These are phyloP conservation scores for Himalopsyche tibetana DNA, from an alignment of 2,888 invertebrate genomes.

Conservation along the genomic window DNA sequence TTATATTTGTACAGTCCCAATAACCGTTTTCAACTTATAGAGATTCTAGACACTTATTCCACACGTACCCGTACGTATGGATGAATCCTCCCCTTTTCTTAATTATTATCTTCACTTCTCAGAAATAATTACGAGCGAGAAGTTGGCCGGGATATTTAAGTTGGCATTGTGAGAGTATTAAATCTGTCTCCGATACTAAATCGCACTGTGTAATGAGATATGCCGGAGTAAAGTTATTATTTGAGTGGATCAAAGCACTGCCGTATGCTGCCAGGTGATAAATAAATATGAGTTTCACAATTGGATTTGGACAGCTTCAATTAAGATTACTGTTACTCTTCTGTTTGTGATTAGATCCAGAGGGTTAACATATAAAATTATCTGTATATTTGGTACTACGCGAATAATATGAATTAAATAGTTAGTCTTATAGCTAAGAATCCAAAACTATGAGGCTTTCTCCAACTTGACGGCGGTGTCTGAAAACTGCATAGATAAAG, in stretches of 20 bases:
- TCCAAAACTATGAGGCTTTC: too few species aligned
- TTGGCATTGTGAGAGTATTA: conserved; percentile 57
- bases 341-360: background rate
- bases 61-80: conserved; percentile 6
- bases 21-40: background rate
- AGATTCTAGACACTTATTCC: conserved; percentile 4
- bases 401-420: too few species aligned
- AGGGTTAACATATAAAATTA: too few species aligned
- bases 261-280: conserved; percentile 42
- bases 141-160: conserved; percentile 59
- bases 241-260: conserved; percentile 44
- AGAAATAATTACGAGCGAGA: conserved; percentile 53
- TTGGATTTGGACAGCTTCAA: conserved; percentile 27
- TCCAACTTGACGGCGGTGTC: too few species aligned
- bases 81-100: conserved; percentile 51
- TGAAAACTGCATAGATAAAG: too few species aligned
- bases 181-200: conserved; percentile 60
- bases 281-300: conserved; percentile 40
- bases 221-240: conserved; percentile 55
- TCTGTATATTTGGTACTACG: too few species aligned
- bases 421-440: too few species aligned
- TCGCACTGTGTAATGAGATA: conserved; percentile 61
- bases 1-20: background rate
- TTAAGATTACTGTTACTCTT: background rate
- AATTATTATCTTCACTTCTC: conserved; percentile 60